Base-by-base conservation (phyloP, 2,113 vertebrate genomes). In the Ammospiza nelsoni region DNA sequence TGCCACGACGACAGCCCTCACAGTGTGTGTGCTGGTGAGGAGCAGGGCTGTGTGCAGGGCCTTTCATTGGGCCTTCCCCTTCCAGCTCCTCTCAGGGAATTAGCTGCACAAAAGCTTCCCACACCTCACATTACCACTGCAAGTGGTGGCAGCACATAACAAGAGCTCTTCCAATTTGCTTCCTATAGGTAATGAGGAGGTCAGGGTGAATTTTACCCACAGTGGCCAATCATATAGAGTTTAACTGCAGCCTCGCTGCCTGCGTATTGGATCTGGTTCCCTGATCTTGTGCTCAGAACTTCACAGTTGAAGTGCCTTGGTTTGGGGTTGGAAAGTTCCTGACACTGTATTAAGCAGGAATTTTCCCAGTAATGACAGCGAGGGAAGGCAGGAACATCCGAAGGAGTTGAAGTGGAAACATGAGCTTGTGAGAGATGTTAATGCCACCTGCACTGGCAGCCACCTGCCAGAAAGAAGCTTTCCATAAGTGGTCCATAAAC, bases 381-480 rank as follows among this genome's bases (percentile, higher is more conserved):
- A 73, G 46, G 39, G 29, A 66, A 93, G 35, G 31, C 27, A 75
- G 86, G n/a, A 94, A 46, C 25, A 33, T 75, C 44, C 51, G 48
- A 91, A 75, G 66, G 87, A 65, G 54, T 68, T 84, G 31, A 80
- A 89, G 48, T 46, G 95, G 82, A 90, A 96, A 94, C 20, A n/a
- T 63, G 66, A 97, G 73, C 33, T 61, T 72, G 33, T 72, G 88
- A 93, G 59, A 87, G 81, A 54, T 90, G 62, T 55, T 94, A 94
- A 71, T 77, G 90, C 46, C 72, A 95, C 83, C 73, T 96, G 94
- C 88, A 87, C 22, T 95, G 88, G 81, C 87, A 83, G 94, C 80
- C 90, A 80, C 25, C 84, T 94, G 89, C 87, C 87, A 96, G 83
- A 82, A 92, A 84, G 90, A 87, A 89, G 51, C 23, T 96, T 96